phyloP scores from a whole-genome alignment of 2,888 invertebrate species.

The Adelphocoris suturalis region DNA sequence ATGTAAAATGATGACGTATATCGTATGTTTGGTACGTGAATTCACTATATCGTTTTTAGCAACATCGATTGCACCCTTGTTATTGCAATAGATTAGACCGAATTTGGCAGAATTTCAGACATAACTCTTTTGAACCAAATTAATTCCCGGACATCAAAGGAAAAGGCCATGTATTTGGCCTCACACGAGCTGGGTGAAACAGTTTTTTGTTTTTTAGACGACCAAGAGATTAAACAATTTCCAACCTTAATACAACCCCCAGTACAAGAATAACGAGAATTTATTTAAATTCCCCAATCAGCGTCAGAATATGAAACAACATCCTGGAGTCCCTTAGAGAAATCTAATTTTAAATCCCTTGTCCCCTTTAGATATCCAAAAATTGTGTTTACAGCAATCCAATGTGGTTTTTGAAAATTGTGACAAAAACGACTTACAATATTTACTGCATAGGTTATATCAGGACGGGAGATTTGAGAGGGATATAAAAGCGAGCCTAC shows the following conservation, averaged over 20 bases:
- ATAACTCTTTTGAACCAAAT: slow-evolving; percentile 32
- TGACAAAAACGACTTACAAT: slow-evolving; percentile 36
- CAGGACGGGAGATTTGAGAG: slow-evolving; percentile 55
- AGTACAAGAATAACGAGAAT: slow-evolving; percentile 15
- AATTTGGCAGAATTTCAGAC: slow-evolving; percentile 32
- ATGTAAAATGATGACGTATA: slow-evolving; percentile 37
- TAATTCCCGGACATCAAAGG: background rate
- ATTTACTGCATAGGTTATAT: slow-evolving; percentile 59
- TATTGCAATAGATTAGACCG: slow-evolving; percentile 53
- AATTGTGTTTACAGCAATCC: slow-evolving; percentile 49
- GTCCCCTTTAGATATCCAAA: slow-evolving; percentile 47
- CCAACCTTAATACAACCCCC: slow-evolving; percentile 39
- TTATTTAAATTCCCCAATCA: slow-evolving; percentile 48
- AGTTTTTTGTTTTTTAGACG: slow-evolving; percentile 50
- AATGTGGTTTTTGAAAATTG: slow-evolving; percentile 43
- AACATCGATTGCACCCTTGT: slow-evolving; percentile 50
- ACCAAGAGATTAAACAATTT: slow-evolving; percentile 44
- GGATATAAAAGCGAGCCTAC: slow-evolving; percentile 61
- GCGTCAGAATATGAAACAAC: background rate
- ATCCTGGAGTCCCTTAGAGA: background rate
- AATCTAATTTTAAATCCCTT: slow-evolving; percentile 56
- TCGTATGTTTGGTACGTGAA: slow-evolving; percentile 41
- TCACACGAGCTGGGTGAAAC: slow-evolving; percentile 31
- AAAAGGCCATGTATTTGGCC: slow-evolving; percentile 55
- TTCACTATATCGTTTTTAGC: slow-evolving; percentile 17